Base-by-base conservation (phyloP, 2,888 invertebrate species). In the Dryomyza anilis region DNA sequence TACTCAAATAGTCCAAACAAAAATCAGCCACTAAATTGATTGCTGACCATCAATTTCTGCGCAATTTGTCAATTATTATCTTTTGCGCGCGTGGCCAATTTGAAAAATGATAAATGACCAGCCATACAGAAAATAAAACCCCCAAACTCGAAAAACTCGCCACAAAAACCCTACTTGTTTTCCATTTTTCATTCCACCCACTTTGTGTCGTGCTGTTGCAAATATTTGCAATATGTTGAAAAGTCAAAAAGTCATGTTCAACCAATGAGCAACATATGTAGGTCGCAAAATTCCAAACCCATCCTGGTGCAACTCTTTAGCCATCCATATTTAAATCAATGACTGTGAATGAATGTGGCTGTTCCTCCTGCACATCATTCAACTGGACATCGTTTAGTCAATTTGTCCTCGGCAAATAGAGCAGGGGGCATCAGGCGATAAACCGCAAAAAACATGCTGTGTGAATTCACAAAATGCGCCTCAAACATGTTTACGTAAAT, bases 41-140 rank as follows among this genome's bases (percentile, higher is more conserved):
- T 67, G 48, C 64, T 61, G 66, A 56, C 66, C 67, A 72, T 72
- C 70, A 71, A 71, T 71, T 70, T 69, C 67, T 57, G 61, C 53
- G n/a, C 52, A 61, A 29, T 61, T 61, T 27, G 36, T 53, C 43
- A 43, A 53, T 61, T 27, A 4, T 45, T 61, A 61, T 53, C 52
- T 45, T n/a, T 7, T 29, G 30, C 16, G n/a, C 14, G 19, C 33
- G 25, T n/a, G 36, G 21, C 33, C 21, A 46, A 50, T 12, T 59
- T 36, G 12, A 10, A 33, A 7, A 25, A 23, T 50, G 46, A 16
- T 46, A 6, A 50, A 23, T 50, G 27, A n/a, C 48, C 48, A 23
- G 21, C 48, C 48, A 23, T 23, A 50, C 14, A 6, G 2, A 50
- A 12, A 50, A 12, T 23, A n/a, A n/a, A n/a, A n/a, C n/a, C n/a